Base-by-base conservation (phyloP, 2,113 vertebrate genomes). In the Ivindomyrus marchei region DNA sequence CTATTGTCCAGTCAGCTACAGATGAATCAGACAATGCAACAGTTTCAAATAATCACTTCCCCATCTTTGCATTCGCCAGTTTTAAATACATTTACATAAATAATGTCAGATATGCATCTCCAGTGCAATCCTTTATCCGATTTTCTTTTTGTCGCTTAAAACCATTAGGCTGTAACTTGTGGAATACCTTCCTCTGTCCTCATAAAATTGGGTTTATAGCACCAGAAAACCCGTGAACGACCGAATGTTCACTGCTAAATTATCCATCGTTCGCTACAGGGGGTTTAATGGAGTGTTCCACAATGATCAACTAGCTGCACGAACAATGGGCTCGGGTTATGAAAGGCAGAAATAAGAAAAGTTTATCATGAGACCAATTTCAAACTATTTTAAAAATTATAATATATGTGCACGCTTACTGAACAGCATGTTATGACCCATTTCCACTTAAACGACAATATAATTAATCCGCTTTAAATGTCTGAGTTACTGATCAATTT, bases 271-370 rank as follows among this genome's bases (percentile, higher is more conserved):
- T 83, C 47, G 58, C 88, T 66, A 89, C 56, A 9, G 62, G 88
- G 88, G 62, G 27, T 27, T 70, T 27, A 87, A 58, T 39, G 87
- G 70, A 19, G 17, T 52, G 47, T 62, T 31, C 42, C 62, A 88
- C 62, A 88, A 74, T 88, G 62, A 49, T 49, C n/a, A n/a, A 52
- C 66, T 50, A n/a, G 88, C n/a, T 24, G 8, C 88, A 31, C 49
- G 88, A 89, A 89, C 88, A 89, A 89, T 89, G 89, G 80, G 53
- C 36, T 85, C 58, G 21, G 88, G 36, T 27, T n/a, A 52, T 45
- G 74, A 49, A 66, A 84, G 77, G 42, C 52, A 24, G 24, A 80
- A 52, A 27, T n/a, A 13, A 39, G 53, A 31, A 89, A 85, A 62
- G 36, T 89, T 58, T 45, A 87, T 27, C 85, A 49, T 74, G 9